Conservation (phyloP, 2,888 invertebrate genomes). For the Busseola fusca region DNA sequence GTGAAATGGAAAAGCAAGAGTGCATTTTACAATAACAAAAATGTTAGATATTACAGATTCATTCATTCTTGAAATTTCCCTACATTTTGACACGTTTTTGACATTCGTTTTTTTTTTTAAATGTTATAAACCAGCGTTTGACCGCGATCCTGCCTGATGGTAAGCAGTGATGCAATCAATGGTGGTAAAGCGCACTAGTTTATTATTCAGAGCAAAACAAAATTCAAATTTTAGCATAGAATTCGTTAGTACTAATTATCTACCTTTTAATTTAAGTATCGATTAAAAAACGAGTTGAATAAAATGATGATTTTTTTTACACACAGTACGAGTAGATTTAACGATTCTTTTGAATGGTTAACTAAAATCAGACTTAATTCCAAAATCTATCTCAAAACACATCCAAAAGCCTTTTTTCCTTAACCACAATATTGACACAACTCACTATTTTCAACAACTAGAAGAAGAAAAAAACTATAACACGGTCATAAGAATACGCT, state of each 20-base stretch:
- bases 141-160: no score
- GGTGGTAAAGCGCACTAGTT: no score
- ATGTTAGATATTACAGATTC: no score
- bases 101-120: no score
- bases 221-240: not conserved
- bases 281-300: not conserved
- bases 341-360: not conserved
- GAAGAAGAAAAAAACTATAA: constrained; percentile 51
- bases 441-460: constrained; percentile 53
- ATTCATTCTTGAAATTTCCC: no score
- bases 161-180: no score
- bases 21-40: no score
- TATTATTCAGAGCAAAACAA: no score
- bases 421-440: constrained; percentile 57
- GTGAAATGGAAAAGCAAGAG: no score
- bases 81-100: no score
- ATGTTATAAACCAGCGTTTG: no score
- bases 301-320: not conserved
- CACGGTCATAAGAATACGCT: constrained; percentile 67
- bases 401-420: constrained; percentile 17
- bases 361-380: not conserved
- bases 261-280: no score
- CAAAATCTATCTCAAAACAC: constrained; percentile 4
- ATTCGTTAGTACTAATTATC: not conserved
- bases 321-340: not conserved